Conservation (phyloP, 2,888 invertebrate genomes). For the Polietes domitor region DNA sequence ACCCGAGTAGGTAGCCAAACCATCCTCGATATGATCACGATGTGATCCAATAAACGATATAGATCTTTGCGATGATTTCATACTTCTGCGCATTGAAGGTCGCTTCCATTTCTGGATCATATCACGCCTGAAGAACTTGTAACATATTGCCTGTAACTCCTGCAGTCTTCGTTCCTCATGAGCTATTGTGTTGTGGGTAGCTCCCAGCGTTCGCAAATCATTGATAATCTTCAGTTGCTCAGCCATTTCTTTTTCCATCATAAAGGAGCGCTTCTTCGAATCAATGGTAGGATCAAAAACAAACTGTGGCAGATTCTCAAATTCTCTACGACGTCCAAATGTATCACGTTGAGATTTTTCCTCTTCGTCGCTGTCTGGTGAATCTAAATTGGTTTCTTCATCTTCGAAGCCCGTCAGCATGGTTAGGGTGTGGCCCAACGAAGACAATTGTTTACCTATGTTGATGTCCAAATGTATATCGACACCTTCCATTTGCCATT, state of each 20-base stretch:
- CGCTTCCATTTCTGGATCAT: constrained; percentile 88
- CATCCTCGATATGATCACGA: constrained; percentile 84
- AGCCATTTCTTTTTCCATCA: constrained; percentile 98
- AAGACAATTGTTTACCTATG: constrained; percentile 97
- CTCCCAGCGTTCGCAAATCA: constrained; percentile 93
- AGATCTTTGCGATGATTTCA: constrained; percentile 85
- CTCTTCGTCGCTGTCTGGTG: constrained; percentile 89
- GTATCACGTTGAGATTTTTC: constrained; percentile 84
- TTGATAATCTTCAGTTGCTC: constrained; percentile 98
- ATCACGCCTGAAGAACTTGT: constrained; percentile 95
- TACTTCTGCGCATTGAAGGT: constrained; percentile 80
- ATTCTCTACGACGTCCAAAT: constrained; percentile 84
- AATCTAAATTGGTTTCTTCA: constrained; percentile 85
- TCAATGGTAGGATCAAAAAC: constrained; percentile 90
- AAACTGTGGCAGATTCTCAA: constrained; percentile 91
- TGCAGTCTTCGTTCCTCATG: constrained; percentile 95
- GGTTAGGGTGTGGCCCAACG: constrained; percentile 96
- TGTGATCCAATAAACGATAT: constrained; percentile 89
- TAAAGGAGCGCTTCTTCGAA: constrained; percentile 92
- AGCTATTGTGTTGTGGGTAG: constrained; percentile 94
- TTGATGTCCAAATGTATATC: constrained; percentile 97
- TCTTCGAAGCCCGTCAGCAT: constrained; percentile 96
- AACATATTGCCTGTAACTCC: constrained; percentile 95
- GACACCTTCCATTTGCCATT: constrained; percentile 99
- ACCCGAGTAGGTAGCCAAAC: constrained; percentile 66